Conservation (phyloP, 2,888 invertebrate genomes). For the Dryadula phaetusa region DNA sequence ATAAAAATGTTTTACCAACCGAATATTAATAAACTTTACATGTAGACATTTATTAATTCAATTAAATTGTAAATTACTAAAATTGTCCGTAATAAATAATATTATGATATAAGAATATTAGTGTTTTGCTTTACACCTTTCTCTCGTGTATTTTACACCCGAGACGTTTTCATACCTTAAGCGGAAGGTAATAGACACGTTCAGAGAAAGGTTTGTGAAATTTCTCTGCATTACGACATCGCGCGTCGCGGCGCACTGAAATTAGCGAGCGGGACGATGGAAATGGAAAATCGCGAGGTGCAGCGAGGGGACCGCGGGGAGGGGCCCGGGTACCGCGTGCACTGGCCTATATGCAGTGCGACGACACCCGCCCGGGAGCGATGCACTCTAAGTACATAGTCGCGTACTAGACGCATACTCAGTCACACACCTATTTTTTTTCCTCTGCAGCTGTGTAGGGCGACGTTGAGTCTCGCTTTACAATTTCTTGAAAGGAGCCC, state of each 20-base stretch:
- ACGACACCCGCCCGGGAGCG: constrained; percentile 83
- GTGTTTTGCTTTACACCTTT: constrained; percentile 33
- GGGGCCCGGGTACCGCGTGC: constrained; percentile 78
- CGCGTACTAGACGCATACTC: constrained; percentile 78
- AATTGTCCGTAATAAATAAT: background rate
- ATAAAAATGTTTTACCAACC: too few relatives aligned
- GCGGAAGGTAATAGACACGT: constrained; percentile 59
- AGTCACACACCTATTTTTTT: constrained; percentile 73
- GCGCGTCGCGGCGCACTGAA: constrained; percentile 60
- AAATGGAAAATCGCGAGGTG: constrained; percentile 82
- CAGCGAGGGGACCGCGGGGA: constrained; percentile 55
- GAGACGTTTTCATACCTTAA: constrained; percentile 52
- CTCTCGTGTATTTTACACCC: constrained; percentile 24
- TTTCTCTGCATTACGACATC: constrained; percentile 72
- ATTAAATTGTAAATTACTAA: background rate
- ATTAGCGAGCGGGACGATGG: constrained; percentile 73
- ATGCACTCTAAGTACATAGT: constrained; percentile 81
- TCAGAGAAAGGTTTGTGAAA: constrained; percentile 72
- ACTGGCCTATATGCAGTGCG: constrained; percentile 85
- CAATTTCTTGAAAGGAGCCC: constrained; percentile 71
- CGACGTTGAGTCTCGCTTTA: constrained; percentile 67
- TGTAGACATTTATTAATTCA: background rate
- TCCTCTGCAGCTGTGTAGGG: constrained; percentile 68
- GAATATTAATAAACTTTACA: too few relatives aligned
- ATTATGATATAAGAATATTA: background rate